Evolutionary conservation across 1,140 invertebrate genomes (phyloP).

Genomic region (Zaprionus camerounensis): DNA sequence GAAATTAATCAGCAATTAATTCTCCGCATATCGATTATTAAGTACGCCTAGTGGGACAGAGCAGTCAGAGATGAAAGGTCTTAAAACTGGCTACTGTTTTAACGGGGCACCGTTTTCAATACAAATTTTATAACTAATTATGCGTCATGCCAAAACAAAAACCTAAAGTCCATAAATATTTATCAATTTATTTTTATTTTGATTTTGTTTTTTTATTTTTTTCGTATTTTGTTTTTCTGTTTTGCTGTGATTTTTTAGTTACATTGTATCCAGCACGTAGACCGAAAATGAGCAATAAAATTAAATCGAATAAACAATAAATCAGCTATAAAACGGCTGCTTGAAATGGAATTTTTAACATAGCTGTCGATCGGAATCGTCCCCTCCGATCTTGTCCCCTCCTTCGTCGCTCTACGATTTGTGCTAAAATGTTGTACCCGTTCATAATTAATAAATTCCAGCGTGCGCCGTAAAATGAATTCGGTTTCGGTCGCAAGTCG

Average conservation of each 20-base stretch:
- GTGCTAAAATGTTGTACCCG: conserved; percentile 53
- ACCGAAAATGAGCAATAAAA: conserved; percentile 67
- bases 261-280: conserved; percentile 62
- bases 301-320: conserved; percentile 75
- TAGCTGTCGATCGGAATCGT: conserved; percentile 30
- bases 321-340: conserved; percentile 69
- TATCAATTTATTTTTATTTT: conserved; percentile 56
- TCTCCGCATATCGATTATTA: conserved; percentile 58
- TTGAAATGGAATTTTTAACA: conserved; percentile 72
- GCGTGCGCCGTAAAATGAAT: conserved; percentile 69
- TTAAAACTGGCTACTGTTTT: conserved; percentile 63
- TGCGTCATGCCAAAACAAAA: conserved; percentile 75
- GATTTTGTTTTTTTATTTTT: conserved; percentile 13
- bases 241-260: conserved; percentile 34
- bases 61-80: conserved; percentile 33
- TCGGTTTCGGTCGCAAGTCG: conserved; percentile 28
- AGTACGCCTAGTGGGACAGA: not conserved
- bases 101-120: conserved; percentile 15
- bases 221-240: conserved; percentile 6
- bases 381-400: conserved; percentile 5
- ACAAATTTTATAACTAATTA: conserved; percentile 73
- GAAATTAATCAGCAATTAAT: conserved; percentile 79
- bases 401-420: conserved; percentile 9
- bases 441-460: conserved; percentile 81
- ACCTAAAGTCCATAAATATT: conserved; percentile 73